phyloP scores from a whole-genome alignment of 2,888 invertebrate genomes.

The Notodromas monacha region DNA sequence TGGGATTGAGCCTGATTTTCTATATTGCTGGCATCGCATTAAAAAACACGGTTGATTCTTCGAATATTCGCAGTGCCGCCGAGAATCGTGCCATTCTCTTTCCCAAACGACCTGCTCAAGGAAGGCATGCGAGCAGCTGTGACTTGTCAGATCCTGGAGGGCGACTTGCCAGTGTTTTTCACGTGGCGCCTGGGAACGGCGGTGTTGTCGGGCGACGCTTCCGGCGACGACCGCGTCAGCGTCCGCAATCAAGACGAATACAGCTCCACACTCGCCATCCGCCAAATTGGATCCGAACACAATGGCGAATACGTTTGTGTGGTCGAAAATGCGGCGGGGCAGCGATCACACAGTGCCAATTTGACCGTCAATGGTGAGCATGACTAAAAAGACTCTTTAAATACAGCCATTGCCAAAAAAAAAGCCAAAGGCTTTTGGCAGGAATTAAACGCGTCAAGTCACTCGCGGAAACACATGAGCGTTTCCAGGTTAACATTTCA shows the following conservation, averaged over 20 bases:
- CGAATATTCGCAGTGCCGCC: too few relatives aligned
- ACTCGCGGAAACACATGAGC: too few relatives aligned
- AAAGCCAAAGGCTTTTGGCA: too few relatives aligned
- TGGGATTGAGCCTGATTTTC: too few relatives aligned
- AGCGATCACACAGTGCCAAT: not conserved
- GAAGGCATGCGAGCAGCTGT: not conserved
- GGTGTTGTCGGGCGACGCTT: not conserved
- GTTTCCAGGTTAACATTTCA: too few relatives aligned
- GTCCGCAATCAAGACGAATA: not conserved
- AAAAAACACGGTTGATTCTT: too few relatives aligned
- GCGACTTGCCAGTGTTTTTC: not conserved
- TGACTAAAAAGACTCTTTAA: too few relatives aligned
- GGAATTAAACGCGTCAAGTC: too few relatives aligned
- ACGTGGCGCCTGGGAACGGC: not conserved
- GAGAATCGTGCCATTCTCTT: not conserved
- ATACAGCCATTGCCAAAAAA: too few relatives aligned
- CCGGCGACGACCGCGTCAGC: too few relatives aligned
- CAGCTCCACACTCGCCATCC: slow-evolving; percentile 1
- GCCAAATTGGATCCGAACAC: not conserved
- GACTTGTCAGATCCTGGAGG: not conserved
- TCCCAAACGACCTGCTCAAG: not conserved
- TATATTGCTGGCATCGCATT: too few relatives aligned
- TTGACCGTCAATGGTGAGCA: slow-evolving; percentile 1
- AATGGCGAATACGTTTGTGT: slow-evolving; percentile 1
- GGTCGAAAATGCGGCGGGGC: not conserved